Conservation (phyloP, 2,888 invertebrate genomes). For the Drosophila multiciliata region DNA sequence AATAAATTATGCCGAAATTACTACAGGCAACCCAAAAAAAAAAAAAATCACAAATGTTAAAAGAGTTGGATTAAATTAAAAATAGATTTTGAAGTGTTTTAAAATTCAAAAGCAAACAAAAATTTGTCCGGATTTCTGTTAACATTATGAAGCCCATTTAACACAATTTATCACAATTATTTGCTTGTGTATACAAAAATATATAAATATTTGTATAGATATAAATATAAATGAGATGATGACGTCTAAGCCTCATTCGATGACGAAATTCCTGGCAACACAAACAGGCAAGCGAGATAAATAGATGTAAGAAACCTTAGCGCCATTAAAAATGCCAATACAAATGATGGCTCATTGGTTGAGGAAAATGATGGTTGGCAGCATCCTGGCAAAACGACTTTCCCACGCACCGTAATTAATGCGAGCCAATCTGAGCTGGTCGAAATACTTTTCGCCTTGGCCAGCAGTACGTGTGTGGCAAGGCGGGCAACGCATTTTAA, state of each 20-base stretch:
- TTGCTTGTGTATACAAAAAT: neutral
- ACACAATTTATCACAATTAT: no score
- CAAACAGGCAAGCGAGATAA: neutral
- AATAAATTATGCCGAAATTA: neutral
- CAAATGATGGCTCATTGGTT: conserved; percentile 23
- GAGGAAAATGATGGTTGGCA: conserved; percentile 15
- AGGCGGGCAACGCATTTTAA: conserved; percentile 43
- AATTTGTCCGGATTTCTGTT: neutral
- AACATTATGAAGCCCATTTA: neutral
- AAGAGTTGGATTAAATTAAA: no score
- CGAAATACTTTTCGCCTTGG: conserved; percentile 10
- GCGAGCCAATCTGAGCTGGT: conserved; percentile 22
- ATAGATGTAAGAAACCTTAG: conserved; percentile 11
- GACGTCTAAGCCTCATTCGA: conserved; percentile 23
- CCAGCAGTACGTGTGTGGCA: conserved; percentile 46
- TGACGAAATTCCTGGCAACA: conserved; percentile 17
- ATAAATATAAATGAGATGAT: neutral
- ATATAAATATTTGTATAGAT: neutral
- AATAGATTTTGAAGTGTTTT: neutral
- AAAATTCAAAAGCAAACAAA: neutral
- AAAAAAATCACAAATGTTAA: neutral
- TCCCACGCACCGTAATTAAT: conserved; percentile 55
- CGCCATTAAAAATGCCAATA: conserved; percentile 18
- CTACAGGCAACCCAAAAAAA: neutral
- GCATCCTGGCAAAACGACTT: conserved; percentile 30